These are phyloP conservation scores for Coenonympha arcania DNA, from an alignment of 2,888 invertebrate species.

Conservation along the genomic window DNA sequence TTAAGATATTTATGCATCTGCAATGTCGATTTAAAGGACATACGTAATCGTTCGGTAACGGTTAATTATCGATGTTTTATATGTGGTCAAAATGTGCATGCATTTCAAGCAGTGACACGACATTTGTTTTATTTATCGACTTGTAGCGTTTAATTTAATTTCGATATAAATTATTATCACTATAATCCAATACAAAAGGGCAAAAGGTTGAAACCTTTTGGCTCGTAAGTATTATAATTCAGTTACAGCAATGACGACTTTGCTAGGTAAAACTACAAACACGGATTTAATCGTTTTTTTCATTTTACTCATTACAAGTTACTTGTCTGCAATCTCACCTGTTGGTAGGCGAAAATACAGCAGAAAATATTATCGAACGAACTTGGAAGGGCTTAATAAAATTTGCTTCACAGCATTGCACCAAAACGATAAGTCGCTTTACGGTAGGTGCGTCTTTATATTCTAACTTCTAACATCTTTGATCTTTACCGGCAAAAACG, in stretches of 20 bases:
- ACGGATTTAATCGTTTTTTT: no score
- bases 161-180: not conserved
- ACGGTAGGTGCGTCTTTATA: no score
- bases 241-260: not conserved
- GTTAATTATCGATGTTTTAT: slow-evolving; percentile 6
- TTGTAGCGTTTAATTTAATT: slow-evolving; percentile 3
- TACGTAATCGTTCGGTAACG: slow-evolving; percentile 1
- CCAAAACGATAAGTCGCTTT: no score
- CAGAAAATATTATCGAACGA: no score
- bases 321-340: not conserved
- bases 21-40: slow-evolving; percentile 18
- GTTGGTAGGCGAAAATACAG: not conserved
- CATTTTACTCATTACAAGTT: no score
- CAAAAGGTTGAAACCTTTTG: not conserved
- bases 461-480: no score
- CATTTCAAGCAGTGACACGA: not conserved
- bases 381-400: no score
- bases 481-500: no score
- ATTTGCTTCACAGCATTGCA: no score
- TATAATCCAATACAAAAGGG: not conserved
- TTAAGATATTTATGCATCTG: slow-evolving; percentile 24
- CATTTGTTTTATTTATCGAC: slow-evolving; percentile 5
- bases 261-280: no score
- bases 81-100: not conserved
- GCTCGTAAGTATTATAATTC: not conserved